Evolutionary conservation across 2,797 vertebrate genomes (phyloP).

Genomic region (Heteromormyrus szaboi): DNA sequence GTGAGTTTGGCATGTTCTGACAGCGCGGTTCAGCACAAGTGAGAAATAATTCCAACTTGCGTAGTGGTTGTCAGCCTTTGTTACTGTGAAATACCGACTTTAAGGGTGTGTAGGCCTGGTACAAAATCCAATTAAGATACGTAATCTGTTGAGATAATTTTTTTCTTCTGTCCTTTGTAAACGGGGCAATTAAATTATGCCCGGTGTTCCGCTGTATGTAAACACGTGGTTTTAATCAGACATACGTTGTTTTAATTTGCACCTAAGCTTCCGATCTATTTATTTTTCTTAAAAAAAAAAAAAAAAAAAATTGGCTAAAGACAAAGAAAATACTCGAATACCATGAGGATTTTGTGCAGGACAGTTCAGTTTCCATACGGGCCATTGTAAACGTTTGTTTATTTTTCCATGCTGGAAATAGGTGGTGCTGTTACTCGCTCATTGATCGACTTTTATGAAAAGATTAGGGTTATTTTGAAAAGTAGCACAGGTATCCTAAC

Average conservation of each 20-base stretch:
- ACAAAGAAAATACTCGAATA: background rate
- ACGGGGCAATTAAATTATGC: background rate
- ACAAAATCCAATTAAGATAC: background rate
- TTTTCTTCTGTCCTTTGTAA: background rate
- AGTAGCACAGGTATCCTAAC: background rate
- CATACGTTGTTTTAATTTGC: background rate
- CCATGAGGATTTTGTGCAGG: background rate
- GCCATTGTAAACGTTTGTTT: background rate
- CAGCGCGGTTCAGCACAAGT: background rate
- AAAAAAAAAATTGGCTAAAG: background rate
- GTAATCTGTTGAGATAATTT: background rate
- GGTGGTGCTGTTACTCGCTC: background rate
- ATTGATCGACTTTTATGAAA: background rate
- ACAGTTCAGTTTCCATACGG: background rate
- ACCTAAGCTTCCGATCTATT: background rate
- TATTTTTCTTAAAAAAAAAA: background rate
- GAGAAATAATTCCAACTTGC: background rate
- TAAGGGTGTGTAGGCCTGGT: background rate
- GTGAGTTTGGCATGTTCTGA: slow-evolving; percentile 48
- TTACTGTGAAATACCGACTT: background rate
- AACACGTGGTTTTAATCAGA: background rate
- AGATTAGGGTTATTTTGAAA: background rate
- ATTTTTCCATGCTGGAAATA: background rate
- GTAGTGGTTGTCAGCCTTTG: background rate
- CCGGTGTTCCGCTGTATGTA: background rate